Conservation (phyloP, 2,797 vertebrate species). For the Somateria mollissima region DNA sequence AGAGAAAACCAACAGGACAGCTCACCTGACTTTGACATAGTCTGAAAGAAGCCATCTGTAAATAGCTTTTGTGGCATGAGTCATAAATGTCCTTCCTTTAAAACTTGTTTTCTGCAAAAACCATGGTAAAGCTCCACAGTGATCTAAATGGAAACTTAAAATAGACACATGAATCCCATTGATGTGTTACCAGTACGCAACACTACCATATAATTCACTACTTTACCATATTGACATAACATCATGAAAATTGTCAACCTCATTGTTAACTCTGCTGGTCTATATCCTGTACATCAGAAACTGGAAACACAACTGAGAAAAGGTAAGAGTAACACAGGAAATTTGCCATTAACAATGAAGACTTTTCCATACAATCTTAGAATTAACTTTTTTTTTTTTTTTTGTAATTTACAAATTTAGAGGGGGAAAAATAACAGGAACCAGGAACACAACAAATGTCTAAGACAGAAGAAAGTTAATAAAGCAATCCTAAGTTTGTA, state of each 20-base stretch:
- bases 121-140: conserved; percentile 95
- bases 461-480: background rate
- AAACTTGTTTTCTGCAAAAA: conserved; percentile 98
- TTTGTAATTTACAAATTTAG: background rate
- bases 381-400: background rate
- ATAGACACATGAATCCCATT: background rate
- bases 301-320: background rate
- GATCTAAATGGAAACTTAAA: conserved; percentile 94
- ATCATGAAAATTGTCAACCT: background rate
- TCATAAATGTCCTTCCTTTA: conserved; percentile 97
- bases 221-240: background rate
- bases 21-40: conserved; percentile 97
- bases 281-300: background rate
- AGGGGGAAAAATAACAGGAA: background rate
- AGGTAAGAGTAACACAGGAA: background rate
- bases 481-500: rapidly evolving
- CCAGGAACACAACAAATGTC: background rate
- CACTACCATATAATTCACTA: background rate
- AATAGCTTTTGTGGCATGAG: conserved; percentile 96
- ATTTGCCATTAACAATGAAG: background rate
- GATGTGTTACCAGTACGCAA: background rate
- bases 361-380: background rate
- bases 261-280: background rate
- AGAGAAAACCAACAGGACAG: background rate
- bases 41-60: conserved; percentile 97